These are phyloP conservation scores for Mobula hypostoma DNA, from an alignment of 2,113 vertebrate species.

Conservation along the genomic window DNA sequence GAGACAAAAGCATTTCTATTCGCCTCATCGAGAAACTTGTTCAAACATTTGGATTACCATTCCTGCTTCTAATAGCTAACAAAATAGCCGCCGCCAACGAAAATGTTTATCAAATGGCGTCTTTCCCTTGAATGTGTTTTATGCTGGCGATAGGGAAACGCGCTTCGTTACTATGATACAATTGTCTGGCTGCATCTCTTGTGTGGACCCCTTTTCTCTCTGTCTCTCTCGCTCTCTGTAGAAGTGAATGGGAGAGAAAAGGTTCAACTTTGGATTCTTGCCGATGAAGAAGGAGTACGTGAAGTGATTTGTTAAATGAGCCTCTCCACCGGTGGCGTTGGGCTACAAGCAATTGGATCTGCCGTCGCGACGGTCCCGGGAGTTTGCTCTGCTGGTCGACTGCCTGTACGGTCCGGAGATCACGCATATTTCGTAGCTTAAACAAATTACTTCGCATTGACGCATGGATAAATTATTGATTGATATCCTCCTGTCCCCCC, in stretches of 20 bases:
- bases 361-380: not conserved
- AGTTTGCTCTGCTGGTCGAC: not conserved
- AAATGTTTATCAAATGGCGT: slow-evolving; percentile 8
- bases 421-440: not conserved
- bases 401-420: not conserved
- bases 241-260: not conserved
- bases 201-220: not conserved
- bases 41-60: slow-evolving; percentile 21
- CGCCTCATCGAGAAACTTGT: slow-evolving; percentile 20
- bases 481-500: not conserved
- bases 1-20: slow-evolving; percentile 8
- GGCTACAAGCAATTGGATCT: slow-evolving; percentile 24
- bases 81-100: slow-evolving; percentile 10
- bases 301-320: slow-evolving; percentile 31
- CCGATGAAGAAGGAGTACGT: slow-evolving; percentile 31
- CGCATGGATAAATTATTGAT: slow-evolving; percentile 16
- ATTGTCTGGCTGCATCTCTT: not conserved
- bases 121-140: not conserved
- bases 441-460: slow-evolving; percentile 29
- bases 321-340: not conserved
- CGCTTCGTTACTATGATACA: not conserved
- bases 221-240: not conserved
- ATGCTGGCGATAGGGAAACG: not conserved
- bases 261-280: slow-evolving; percentile 10
- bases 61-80: not conserved